These are phyloP conservation scores for Sphyrna mokarran DNA, from an alignment of 2,113 vertebrate species.

Conservation along the genomic window DNA sequence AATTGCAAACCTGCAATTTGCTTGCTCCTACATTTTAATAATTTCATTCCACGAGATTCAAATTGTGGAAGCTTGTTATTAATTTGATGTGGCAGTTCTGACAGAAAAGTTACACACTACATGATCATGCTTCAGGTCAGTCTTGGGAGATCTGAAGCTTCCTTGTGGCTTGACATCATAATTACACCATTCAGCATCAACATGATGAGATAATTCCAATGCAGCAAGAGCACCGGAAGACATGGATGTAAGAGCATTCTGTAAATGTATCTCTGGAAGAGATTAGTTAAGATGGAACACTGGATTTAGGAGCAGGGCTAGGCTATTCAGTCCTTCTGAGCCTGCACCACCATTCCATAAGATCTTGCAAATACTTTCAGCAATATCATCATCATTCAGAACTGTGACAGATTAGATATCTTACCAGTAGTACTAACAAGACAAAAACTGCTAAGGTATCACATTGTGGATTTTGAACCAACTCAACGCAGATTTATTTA, in stretches of 20 bases:
- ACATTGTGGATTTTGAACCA: too few species aligned
- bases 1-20: background rate
- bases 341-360: background rate
- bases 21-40: background rate
- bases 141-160: background rate
- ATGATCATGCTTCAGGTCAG: background rate
- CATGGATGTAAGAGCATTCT: background rate
- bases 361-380: background rate
- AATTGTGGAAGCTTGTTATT: background rate
- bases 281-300: too few species aligned
- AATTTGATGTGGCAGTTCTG: background rate
- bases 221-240: background rate
- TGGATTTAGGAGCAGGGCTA: too few species aligned
- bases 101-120: background rate
- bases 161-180: background rate
- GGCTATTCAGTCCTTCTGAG: too few species aligned
- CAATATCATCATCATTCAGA: background rate
- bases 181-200: background rate
- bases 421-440: too few species aligned
- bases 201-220: background rate
- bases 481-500: too few species aligned
- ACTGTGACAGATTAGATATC: too few species aligned
- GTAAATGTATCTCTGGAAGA: background rate
- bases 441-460: too few species aligned
- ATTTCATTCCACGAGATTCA: background rate